These are phyloP conservation scores for Ophioninae sp. DNA, from an alignment of 2,888 invertebrate species.

Conservation along the genomic window DNA sequence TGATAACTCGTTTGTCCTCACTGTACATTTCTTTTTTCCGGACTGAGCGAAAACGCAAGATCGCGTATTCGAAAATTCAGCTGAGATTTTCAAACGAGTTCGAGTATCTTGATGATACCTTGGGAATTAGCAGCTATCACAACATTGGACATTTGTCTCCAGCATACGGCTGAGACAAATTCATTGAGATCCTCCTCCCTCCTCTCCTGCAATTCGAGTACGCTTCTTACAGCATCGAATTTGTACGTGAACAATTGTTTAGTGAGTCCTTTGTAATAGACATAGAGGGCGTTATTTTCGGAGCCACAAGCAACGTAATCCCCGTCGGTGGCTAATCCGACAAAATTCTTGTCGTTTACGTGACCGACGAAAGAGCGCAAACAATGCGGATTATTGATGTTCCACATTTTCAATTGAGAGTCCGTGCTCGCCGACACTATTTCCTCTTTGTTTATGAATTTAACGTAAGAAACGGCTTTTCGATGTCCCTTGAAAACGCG, in stretches of 20 bases:
- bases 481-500: conserved; percentile 93
- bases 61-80: not conserved
- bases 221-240: conserved; percentile 91
- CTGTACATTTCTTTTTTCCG: not conserved
- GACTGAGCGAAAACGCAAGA: not conserved
- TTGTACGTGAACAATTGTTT: conserved; percentile 93
- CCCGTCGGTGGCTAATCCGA: conserved; percentile 95
- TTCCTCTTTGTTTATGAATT: conserved; percentile 92
- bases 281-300: conserved; percentile 95
- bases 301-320: conserved; percentile 97
- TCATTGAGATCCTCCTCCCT: conserved; percentile 94
- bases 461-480: conserved; percentile 97
- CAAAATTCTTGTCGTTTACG: conserved; percentile 97
- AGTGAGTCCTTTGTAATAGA: conserved; percentile 95
- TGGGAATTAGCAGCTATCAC: conserved; percentile 97
- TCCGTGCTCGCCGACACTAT: conserved; percentile 96
- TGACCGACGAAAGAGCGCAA: conserved; percentile 94
- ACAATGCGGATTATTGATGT: conserved; percentile 89
- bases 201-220: conserved; percentile 87
- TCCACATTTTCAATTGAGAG: conserved; percentile 95
- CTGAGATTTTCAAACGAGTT: conserved; percentile 84
- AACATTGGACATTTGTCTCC: conserved; percentile 92
- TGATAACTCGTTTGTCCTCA: not conserved
- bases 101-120: conserved; percentile 94
- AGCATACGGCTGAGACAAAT: conserved; percentile 97